These are phyloP conservation scores for Thymallus thymallus DNA, from an alignment of 2,113 vertebrate genomes.

Conservation along the genomic window DNA sequence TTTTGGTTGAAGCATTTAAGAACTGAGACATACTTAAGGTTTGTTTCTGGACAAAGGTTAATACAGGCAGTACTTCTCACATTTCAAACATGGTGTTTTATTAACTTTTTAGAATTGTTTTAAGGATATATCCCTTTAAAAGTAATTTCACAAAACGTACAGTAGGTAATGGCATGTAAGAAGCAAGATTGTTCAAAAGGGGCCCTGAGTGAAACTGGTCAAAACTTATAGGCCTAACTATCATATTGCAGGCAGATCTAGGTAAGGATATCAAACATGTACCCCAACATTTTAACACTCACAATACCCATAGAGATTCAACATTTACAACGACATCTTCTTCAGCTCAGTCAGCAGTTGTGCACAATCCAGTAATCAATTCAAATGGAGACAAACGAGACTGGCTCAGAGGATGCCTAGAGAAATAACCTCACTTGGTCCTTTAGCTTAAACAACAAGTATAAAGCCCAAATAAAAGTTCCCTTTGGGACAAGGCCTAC, in stretches of 20 bases:
- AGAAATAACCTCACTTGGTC: constrained; percentile 6
- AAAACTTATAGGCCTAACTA: too few species aligned
- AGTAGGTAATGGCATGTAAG: too few species aligned
- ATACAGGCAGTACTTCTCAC: too few species aligned
- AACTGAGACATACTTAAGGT: too few species aligned
- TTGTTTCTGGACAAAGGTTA: too few species aligned
- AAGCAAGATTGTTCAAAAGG: too few species aligned
- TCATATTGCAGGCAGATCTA: background rate
- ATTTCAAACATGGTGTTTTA: too few species aligned
- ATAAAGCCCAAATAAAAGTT: constrained; percentile 21
- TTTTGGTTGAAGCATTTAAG: too few species aligned
- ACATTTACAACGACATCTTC: constrained; percentile 28
- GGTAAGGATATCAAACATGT: background rate
- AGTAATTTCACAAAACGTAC: too few species aligned
- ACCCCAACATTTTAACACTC: background rate
- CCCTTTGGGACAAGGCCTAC: constrained; percentile 24
- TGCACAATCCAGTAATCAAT: constrained; percentile 39
- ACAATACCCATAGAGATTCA: background rate
- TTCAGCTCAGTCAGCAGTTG: constrained; percentile 31
- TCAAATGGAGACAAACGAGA: constrained; percentile 41
- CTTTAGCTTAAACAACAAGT: constrained; percentile 18
- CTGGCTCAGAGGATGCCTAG: constrained; percentile 23
- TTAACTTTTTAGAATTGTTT: too few species aligned
- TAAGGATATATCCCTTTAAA: too few species aligned
- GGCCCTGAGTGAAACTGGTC: too few species aligned